phyloP scores from a whole-genome alignment of 2,888 invertebrate species.

The Globia sparganii region DNA sequence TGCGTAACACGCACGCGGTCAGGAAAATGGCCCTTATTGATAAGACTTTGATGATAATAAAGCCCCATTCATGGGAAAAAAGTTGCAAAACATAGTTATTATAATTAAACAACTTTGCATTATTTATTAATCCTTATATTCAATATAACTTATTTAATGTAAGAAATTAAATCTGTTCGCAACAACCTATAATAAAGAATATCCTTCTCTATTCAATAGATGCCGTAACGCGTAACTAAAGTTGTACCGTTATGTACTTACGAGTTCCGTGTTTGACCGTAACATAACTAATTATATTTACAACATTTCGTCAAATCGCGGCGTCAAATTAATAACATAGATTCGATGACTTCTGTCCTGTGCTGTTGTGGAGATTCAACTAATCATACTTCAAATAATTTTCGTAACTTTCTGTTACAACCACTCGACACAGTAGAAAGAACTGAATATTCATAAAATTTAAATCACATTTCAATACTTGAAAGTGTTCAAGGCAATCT shows the following conservation, averaged over 20 bases:
- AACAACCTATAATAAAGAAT: constrained; percentile 80
- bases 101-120: constrained; percentile 58
- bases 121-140: constrained; percentile 82
- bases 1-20: not conserved
- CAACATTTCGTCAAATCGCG: constrained; percentile 70
- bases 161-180: constrained; percentile 81
- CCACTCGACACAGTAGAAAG: constrained; percentile 68
- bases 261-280: constrained; percentile 69
- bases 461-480: constrained; percentile 82
- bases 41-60: not conserved
- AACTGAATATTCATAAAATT: constrained; percentile 75
- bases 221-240: constrained; percentile 77
- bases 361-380: constrained; percentile 66
- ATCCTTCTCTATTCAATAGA: constrained; percentile 79
- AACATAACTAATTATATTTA: constrained; percentile 70
- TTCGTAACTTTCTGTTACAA: constrained; percentile 64
- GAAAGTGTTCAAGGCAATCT: constrained; percentile 67
- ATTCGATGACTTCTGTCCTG: constrained; percentile 59
- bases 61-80: not conserved
- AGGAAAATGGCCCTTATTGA: not conserved
- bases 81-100: not conserved
- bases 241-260: constrained; percentile 76
- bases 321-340: constrained; percentile 65
- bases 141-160: constrained; percentile 77
- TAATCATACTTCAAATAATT: constrained; percentile 62